phyloP scores from a whole-genome alignment of 2,888 invertebrate genomes.

The Steinernema carpocapsae region DNA sequence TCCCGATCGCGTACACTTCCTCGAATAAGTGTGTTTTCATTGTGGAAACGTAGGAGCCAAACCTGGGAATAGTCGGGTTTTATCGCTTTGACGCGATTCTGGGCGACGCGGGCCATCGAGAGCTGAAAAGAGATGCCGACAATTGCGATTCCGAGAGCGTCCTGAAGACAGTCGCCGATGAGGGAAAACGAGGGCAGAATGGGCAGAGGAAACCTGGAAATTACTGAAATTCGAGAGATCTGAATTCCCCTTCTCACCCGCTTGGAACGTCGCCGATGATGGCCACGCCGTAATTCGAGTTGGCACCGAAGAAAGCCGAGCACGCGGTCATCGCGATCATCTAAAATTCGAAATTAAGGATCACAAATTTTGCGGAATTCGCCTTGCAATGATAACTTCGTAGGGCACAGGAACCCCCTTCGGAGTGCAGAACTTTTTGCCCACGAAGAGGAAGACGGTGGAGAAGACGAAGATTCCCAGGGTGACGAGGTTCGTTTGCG shows the following conservation, averaged over 20 bases:
- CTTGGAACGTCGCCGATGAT: slow-evolving; percentile 28
- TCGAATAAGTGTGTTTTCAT: not conserved
- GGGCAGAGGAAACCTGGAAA: slow-evolving; percentile 9
- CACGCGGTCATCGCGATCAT: slow-evolving; percentile 28
- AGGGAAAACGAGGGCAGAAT: not conserved
- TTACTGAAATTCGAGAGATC: not conserved
- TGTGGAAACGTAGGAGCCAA: not conserved
- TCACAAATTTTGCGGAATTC: not conserved
- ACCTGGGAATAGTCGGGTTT: slow-evolving; percentile 17
- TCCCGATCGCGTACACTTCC: slow-evolving; percentile 29
- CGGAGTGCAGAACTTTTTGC: slow-evolving; percentile 18
- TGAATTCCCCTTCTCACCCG: not conserved
- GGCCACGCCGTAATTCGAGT: slow-evolving; percentile 1
- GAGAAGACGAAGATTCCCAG: slow-evolving; percentile 18
- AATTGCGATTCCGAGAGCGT: slow-evolving; percentile 15
- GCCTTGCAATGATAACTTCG: slow-evolving; percentile 16
- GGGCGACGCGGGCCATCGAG: slow-evolving; percentile 24
- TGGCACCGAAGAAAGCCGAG: not conserved
- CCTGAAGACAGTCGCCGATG: not conserved
- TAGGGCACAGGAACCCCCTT: slow-evolving; percentile 16
- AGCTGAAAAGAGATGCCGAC: slow-evolving; percentile 30
- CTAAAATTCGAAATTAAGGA: not conserved
- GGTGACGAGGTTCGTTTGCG: not conserved
- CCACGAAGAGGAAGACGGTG: slow-evolving; percentile 8
- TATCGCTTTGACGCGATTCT: slow-evolving; percentile 8